These are phyloP conservation scores for Dexiosoma caninum DNA, from an alignment of 2,888 invertebrate genomes.

Conservation along the genomic window DNA sequence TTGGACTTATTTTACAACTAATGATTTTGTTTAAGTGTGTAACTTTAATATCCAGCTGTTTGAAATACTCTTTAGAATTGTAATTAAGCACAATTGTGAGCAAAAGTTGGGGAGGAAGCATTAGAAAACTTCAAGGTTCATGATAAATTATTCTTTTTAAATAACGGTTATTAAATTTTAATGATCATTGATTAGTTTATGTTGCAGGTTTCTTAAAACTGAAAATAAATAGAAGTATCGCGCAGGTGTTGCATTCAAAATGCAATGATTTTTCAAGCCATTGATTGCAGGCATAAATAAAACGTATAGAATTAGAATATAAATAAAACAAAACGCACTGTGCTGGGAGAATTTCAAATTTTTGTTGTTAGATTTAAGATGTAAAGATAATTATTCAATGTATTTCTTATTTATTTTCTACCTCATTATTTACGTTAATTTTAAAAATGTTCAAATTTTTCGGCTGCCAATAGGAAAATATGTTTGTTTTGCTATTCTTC, in stretches of 20 bases:
- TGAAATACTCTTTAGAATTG: slow-evolving; percentile 1
- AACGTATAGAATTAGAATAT: too few species aligned
- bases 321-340: too few species aligned
- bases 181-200: not conserved
- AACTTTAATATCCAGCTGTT: slow-evolving; percentile 31
- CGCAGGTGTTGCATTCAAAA: slow-evolving; percentile 19
- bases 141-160: not conserved
- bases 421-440: too few species aligned
- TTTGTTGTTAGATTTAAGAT: too few species aligned
- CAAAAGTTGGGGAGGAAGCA: not conserved
- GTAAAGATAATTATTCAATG: too few species aligned
- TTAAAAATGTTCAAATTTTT: too few species aligned
- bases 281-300: not conserved
- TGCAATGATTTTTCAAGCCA: not conserved
- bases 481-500: too few species aligned
- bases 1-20: slow-evolving; percentile 26
- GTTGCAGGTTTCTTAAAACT: not conserved
- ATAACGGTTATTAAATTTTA: slow-evolving; percentile 14
- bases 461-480: too few species aligned
- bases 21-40: slow-evolving; percentile 43
- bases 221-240: slow-evolving; percentile 1
- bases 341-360: not conserved
- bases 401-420: too few species aligned
- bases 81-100: slow-evolving; percentile 12
- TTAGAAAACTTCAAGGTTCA: not conserved